Evolutionary conservation across 1,140 invertebrate genomes (phyloP), one percentile per base, ranked within the genome.

Genomic region (Drosophila sproati): DNA sequence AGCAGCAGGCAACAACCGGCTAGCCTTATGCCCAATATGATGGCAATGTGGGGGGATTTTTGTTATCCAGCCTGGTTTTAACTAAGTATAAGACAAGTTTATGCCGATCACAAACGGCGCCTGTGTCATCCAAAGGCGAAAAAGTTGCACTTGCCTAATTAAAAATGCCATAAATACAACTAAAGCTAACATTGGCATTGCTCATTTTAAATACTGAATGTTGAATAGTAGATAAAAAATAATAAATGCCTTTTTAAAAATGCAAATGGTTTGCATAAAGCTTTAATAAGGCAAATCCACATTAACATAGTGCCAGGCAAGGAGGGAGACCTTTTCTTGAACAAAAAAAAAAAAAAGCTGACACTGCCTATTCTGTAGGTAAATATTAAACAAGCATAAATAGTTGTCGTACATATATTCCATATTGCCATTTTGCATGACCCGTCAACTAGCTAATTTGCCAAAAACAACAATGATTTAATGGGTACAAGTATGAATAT

Each of bases 161-260:
- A 88, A 80, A 78, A 88, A 83, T 88, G 59, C 77, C 83, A 88
- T 88, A 82, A 88, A 66, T 64, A 73, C 76, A 29, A 39, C 28
- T 55, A 45, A 32, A 37, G 39, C 59, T 68, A 12, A 64, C 56
- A 54, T 77, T 71, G 80, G 77, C 72, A 82, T 82, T 74, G 75
- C 54, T 64, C 69, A 82, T 67, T 63, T 50, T 73, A 66, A 82
- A 77, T 61, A 43, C 20, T 57, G 39, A 34, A 31, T 59, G 56
- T 34, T 45, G n/a, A 59, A 50, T 43, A 51, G 8, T 48, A 51
- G 54, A 60, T 47, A 55, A 52, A 59, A 57, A 39, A 41, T 7
- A 41, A 71, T 59, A 77, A 82, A 82, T 80, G 82, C 76, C 62
- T 77, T 88, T 86, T 73, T 69, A 37, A 77, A 77, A 34, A 48